A percentile compares a stretch with the other conserved stretches of the same genome.
Evolutionary conservation across 2,797 vertebrate genomes (phyloP).

Genomic region (Balearica regulorum): DNA sequence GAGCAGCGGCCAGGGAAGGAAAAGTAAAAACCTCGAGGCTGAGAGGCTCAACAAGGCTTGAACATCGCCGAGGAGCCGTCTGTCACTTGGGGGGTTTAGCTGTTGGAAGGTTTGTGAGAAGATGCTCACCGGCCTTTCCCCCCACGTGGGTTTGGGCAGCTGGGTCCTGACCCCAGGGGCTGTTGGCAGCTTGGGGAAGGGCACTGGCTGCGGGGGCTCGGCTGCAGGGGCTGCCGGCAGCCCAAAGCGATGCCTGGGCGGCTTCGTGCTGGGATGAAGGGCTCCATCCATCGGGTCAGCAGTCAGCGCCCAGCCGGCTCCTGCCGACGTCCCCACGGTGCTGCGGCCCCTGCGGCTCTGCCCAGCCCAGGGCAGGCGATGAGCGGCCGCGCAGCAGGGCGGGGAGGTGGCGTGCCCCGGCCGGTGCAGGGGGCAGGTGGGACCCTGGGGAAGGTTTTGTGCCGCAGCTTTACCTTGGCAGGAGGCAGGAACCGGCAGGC

Average conservation of each 20-base stretch:
- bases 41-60: not conserved
- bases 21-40: not conserved
- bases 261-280: not conserved
- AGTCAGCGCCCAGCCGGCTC: not conserved
- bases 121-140: not conserved
- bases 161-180: not conserved
- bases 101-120: not conserved
- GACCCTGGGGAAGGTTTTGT: not conserved
- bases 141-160: not conserved
- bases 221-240: not conserved
- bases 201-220: not conserved
- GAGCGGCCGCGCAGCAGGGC: rapidly evolving
- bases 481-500: not conserved
- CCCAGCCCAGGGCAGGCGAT: rapidly evolving
- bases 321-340: not conserved
- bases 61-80: rapidly evolving
- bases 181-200: not conserved
- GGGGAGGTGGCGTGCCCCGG: not conserved
- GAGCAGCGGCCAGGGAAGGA: not conserved
- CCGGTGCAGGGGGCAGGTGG: not conserved
- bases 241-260: rapidly evolving
- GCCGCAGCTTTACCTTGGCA: not conserved
- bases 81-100: not conserved
- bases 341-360: not conserved
- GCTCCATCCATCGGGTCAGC: not conserved